Evolutionary conservation across 2,113 vertebrate genomes (phyloP), one percentile per base, ranked within the genome.

Genomic region (Paramisgurnus dabryanus): DNA sequence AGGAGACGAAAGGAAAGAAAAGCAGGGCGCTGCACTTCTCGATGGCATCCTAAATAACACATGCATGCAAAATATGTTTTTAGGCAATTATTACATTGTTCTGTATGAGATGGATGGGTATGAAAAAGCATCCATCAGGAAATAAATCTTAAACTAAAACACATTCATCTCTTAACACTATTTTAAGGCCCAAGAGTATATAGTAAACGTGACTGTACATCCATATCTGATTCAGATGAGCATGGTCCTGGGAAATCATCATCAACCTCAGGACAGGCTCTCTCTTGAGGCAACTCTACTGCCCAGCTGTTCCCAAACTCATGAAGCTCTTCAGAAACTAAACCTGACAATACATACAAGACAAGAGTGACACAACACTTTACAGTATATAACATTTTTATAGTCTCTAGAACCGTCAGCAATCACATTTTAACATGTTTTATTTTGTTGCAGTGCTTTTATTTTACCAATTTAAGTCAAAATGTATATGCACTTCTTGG

Each of bases 1-100:
- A 99, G 86, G 97, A 97, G 87, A 99, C 87, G 87, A 99, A 99
- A 55, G 98, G 98, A 83, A 99, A 98, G 85, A 98, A 96, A 80
- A 98, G 89, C 67, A 99, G 88, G 69, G 96, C 95, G 83, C 96
- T 97, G 93, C 98, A 99, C 92, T 97, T 99, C 92, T 96, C 95
- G 86, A 97, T 96, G 87, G 96, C 94, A 18, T 94, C 95, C 97
- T 99, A 88, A 43, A 66, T 17, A 78, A 80, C 60, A 67, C 55
- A 78, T 49, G 67, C 17, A 72, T 10, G 8, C 11, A 81, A 45
- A 82, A 49, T 27, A 41, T 27, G 6, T 63, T 27, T 6, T 39
- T 45, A 9, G 15, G 27, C 27, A 34, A 34, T 34, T 34, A 34
- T 34, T 34, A 34, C 27, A 34, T 34, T 34, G 27, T 34, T 34